These are phyloP conservation scores for Dynastes tityus DNA, from an alignment of 2,888 invertebrate genomes.

Conservation along the genomic window DNA sequence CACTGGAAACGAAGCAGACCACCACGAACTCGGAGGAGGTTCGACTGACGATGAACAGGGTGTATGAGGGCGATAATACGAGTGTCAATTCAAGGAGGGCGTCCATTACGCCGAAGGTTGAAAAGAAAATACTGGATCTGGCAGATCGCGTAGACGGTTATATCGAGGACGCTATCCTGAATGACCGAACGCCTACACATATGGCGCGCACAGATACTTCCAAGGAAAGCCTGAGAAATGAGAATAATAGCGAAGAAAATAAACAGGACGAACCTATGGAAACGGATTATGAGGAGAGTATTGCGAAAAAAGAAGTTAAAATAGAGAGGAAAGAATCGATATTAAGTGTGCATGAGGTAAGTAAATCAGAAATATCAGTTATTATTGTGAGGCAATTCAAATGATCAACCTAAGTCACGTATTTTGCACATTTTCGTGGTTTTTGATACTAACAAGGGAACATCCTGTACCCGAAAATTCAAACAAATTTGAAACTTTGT, in stretches of 20 bases:
- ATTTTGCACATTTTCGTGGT: too few species aligned
- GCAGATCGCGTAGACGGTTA: constrained; percentile 49
- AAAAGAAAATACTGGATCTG: constrained; percentile 38
- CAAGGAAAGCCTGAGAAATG: constrained; percentile 53
- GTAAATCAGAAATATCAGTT: neutral
- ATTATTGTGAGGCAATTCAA: neutral
- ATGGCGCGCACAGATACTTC: constrained; percentile 60
- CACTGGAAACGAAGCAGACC: constrained; percentile 58
- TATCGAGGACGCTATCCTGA: constrained; percentile 51
- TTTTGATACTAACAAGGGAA: too few species aligned
- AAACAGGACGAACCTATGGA: constrained; percentile 40
- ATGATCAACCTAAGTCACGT: too few species aligned
- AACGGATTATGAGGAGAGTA: constrained; percentile 25
- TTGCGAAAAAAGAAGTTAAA: constrained; percentile 27
- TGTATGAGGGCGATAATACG: constrained; percentile 19
- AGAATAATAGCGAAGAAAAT: constrained; percentile 47
- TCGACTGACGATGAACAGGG: constrained; percentile 52
- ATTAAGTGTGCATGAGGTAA: constrained; percentile 36
- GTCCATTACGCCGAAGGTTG: constrained; percentile 12
- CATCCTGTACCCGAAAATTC: too few species aligned
- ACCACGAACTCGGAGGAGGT: constrained; percentile 48
- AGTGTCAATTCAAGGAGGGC: constrained; percentile 19
- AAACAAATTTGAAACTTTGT: too few species aligned
- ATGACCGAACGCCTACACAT: constrained; percentile 55
- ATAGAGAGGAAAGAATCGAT: constrained; percentile 37